phyloP scores from a whole-genome alignment of 2,797 vertebrate species.

The Intellagama lesueurii region DNA sequence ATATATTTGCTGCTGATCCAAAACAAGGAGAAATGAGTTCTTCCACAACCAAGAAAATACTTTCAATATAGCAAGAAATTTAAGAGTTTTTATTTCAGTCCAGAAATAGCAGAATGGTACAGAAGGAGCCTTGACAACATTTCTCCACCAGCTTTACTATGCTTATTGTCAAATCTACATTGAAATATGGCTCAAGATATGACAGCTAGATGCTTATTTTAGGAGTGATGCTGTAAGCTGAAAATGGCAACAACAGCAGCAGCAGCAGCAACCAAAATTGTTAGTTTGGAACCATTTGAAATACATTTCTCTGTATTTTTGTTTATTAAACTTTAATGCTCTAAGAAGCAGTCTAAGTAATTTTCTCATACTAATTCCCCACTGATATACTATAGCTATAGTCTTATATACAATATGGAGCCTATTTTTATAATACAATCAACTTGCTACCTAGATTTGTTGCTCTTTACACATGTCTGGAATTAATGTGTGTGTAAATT shows the following conservation, averaged over 20 bases:
- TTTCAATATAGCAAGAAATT: neutral
- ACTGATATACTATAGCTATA: neutral
- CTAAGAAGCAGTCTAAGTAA: neutral
- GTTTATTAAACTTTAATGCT: conserved; percentile 7
- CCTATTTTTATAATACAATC: neutral
- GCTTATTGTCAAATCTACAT: neutral
- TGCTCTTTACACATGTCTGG: neutral
- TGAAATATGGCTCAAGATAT: conserved; percentile 24
- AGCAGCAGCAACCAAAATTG: neutral
- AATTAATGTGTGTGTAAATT: neutral
- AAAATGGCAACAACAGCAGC: neutral
- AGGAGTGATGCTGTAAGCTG: neutral
- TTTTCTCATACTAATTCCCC: neutral
- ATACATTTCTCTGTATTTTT: neutral
- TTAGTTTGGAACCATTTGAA: conserved; percentile 31
- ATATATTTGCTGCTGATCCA: conserved; percentile 7
- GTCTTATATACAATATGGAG: conserved; percentile 4
- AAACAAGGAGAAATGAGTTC: neutral
- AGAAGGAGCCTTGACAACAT: conserved; percentile 10
- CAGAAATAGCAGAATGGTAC: neutral
- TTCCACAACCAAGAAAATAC: neutral
- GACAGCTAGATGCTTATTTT: conserved; percentile 10
- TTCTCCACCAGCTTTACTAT: conserved; percentile 29
- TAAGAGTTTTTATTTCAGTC: conserved; percentile 4
- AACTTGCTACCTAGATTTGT: neutral